Evolutionary conservation across 2,113 vertebrate species (phyloP), one percentile per base, ranked within the genome.

Genomic region (Macquaria ambigua): DNA sequence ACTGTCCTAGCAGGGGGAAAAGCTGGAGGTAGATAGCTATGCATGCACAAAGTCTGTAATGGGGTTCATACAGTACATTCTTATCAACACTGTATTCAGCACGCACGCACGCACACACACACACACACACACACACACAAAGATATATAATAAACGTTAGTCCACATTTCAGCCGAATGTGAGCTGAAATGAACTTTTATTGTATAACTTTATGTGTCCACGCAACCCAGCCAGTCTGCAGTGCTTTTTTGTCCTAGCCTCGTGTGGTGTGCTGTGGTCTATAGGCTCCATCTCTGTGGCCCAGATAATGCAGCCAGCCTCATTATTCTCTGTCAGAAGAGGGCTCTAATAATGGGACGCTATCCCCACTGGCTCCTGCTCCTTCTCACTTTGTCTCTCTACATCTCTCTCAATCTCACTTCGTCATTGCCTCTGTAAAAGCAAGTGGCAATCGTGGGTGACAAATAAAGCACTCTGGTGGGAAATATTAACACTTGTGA

Each of bases 281-380:
- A 71, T 41, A 82, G 69, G 82, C 87, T 90, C 81, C 77, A 70
- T 90, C 87, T 87, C 85, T 83, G 68, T 94, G 94, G 93, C 94
- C 94, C 92, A 95, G 91, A 94, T 93, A 93, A 87, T 62, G 58
- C 74, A 90, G 87, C 58, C 79, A 92, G 89, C 90, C 94, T 95
- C 93, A 93, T 95, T 95, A 94, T 81, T 95, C 94, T 92, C 85
- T 84, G 91, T 95, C 94, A 95, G 92, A 87, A 74, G 90, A 85
- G 70, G 85, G 77, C 87, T 91, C 94, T 95, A 95, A 96, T 94
- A 94, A 93, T 90, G 92, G 91, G 85, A 82, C 75, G 79, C 91
- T 88, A 85, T 92, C 83, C 91, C 92, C 92, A 91, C 86, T 76
- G 92, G 93, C 67, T 71, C 78, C 62, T n/a, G 77, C 52, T 74